phyloP scores from a whole-genome alignment of 1,140 invertebrate species.

The Bombus sylvicola region DNA sequence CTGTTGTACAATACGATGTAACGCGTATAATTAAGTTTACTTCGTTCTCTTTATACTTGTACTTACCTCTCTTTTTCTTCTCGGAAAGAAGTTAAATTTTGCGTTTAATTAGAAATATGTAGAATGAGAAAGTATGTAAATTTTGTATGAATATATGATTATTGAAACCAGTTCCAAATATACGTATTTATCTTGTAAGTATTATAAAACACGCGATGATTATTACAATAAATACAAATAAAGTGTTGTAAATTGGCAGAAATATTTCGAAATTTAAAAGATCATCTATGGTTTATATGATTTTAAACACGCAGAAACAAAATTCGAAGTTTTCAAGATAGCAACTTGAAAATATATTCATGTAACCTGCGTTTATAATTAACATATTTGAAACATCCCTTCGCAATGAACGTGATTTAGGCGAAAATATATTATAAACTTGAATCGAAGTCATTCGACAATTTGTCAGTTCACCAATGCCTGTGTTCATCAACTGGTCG shows the following conservation, averaged over 20 bases:
- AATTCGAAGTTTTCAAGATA: too few species aligned
- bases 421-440: slow-evolving; percentile 7
- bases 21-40: too few species aligned
- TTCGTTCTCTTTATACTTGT: not conserved
- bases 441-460: slow-evolving; percentile 10
- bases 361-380: not conserved
- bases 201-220: not conserved
- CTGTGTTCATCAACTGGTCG: slow-evolving; percentile 10
- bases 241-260: not conserved
- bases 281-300: not conserved
- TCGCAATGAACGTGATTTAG: not conserved
- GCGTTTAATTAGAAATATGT: not conserved
- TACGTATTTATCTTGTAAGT: too few species aligned
- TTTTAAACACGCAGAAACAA: not conserved
- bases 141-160: not conserved
- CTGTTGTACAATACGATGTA: too few species aligned
- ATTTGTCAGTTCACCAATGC: slow-evolving; percentile 16
- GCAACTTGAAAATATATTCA: not conserved
- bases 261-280: not conserved
- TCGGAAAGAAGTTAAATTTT: not conserved
- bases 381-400: not conserved
- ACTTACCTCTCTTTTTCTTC: not conserved
- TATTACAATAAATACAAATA: not conserved
- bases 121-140: not conserved
- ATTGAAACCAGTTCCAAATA: not conserved